Percentiles rank a stretch among this genome's conserved stretches.
phyloP scores from a whole-genome alignment of 1,140 invertebrate genomes.

The Lineus longissimus region DNA sequence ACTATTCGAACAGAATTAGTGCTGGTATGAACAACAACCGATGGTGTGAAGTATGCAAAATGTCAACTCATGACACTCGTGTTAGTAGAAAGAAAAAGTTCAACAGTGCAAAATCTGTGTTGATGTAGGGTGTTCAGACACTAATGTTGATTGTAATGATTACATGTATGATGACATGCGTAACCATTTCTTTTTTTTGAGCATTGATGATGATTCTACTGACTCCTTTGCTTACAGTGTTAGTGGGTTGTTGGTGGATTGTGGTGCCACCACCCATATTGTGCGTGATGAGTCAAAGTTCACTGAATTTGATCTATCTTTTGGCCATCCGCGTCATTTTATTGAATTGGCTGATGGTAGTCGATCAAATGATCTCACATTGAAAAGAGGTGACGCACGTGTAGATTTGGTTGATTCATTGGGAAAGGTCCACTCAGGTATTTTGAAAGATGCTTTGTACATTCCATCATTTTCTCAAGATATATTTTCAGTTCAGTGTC shows the following conservation, averaged over 20 bases:
- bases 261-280: conserved; percentile 12
- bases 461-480: conserved; percentile 14
- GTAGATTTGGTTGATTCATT: conserved; percentile 6
- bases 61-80: too few relatives aligned
- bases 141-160: too few relatives aligned
- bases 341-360: conserved; percentile 21
- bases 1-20: too few relatives aligned
- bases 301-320: conserved; percentile 9
- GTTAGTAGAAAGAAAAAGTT: too few relatives aligned
- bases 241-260: neutral
- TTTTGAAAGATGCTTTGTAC: conserved; percentile 15
- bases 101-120: too few relatives aligned
- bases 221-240: neutral
- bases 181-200: neutral
- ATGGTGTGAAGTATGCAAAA: too few relatives aligned
- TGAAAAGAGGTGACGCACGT: conserved; percentile 3
- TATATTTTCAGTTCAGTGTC: conserved; percentile 16
- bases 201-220: neutral
- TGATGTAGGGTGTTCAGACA: too few relatives aligned
- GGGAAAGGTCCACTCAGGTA: conserved; percentile 3
- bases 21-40: too few relatives aligned
- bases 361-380: neutral
- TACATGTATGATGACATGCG: too few relatives aligned
- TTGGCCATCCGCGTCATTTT: conserved; percentile 9
- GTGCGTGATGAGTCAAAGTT: conserved; percentile 18